Base-by-base conservation (phyloP, 2,113 vertebrate species). In the Pholis gunnellus region DNA sequence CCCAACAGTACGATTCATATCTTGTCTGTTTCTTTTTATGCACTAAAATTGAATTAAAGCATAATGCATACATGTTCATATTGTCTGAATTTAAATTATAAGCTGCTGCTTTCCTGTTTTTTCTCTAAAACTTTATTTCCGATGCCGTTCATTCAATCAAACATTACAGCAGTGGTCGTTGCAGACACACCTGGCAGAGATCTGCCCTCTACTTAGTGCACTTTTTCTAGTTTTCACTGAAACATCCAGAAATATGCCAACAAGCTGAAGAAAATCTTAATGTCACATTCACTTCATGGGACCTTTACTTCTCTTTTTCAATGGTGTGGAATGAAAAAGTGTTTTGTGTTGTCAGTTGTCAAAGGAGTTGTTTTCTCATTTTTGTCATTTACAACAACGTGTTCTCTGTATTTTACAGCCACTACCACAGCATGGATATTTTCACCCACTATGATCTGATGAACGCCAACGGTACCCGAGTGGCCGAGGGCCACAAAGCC, bases 391-490 rank as follows among this genome's bases (percentile, higher is more conserved):
- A 25, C 4, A 11, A 54, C 64, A 14, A 4, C n/a, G 13, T 42
- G 13, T 14, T n/a, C 15, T 36, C 38, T 72, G 25, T 70, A 0
- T 66, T 4, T 27, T 57, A 1, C 93, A 99, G 98, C 90, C 98
- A 99, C 91, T 99, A 99, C 90, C 98, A 99, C 95, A 99, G 98
- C 81, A 99, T 99, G 98, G 97, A 99, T 27, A 95, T 99, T 81
- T 99, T 99, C 94, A 99, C 98, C 15, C 97, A 99, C 92, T 99
- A 99, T 0, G 98, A 99, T 46, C 95, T 99, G 85, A 93, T 99
- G 81, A 97, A 95, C 1, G 87, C 94, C 71, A 99, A 99, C 0
- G 98, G 98, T 38, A 97, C 96, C 86, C 99, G 96, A 90, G 97
- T 99, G 91, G 98, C 98, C 0, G 98, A 99, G 52, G 98, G 98